Percentiles rank a stretch among this genome's conserved stretches.
phyloP scores from a whole-genome alignment of 2,888 invertebrate species.

The Incurvaria masculella region DNA sequence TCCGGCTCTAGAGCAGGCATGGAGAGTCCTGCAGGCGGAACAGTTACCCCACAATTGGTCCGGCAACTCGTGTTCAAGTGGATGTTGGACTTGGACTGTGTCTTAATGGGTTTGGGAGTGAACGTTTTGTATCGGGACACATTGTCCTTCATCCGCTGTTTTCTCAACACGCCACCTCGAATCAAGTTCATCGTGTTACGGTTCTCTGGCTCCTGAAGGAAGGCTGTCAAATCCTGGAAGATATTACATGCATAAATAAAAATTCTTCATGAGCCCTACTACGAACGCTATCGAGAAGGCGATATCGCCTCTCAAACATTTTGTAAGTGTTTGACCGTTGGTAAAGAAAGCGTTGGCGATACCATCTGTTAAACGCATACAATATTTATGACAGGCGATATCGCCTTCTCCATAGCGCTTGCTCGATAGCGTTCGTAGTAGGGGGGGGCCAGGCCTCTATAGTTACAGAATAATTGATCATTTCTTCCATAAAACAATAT shows the following conservation, averaged over 20 bases:
- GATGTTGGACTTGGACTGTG: not conserved
- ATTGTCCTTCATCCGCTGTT: slow-evolving; percentile 34
- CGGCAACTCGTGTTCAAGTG: not conserved
- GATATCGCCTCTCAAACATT: too few relatives aligned
- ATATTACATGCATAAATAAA: slow-evolving; percentile 10
- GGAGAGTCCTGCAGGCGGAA: slow-evolving; percentile 13
- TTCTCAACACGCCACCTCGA: slow-evolving; percentile 33
- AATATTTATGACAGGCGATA: too few relatives aligned
- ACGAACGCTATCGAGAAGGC: too few relatives aligned
- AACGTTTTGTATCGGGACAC: slow-evolving; percentile 24
- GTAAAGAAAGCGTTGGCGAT: too few relatives aligned
- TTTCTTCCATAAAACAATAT: too few relatives aligned
- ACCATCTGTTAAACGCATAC: too few relatives aligned
- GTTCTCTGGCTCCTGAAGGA: slow-evolving; percentile 34
- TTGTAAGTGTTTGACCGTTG: too few relatives aligned
- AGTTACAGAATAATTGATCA: too few relatives aligned
- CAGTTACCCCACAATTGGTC: not conserved
- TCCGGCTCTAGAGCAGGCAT: slow-evolving; percentile 41
- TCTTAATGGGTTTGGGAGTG: slow-evolving; percentile 23
- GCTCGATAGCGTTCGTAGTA: too few relatives aligned
- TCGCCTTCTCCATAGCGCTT: too few relatives aligned
- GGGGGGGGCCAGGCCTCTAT: too few relatives aligned
- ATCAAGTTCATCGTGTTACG: slow-evolving; percentile 36
- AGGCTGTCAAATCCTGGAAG: slow-evolving; percentile 37
- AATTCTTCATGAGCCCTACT: too few relatives aligned